phyloP scores from a whole-genome alignment of 2,888 invertebrate genomes.

The Lepetodrilus schrolli region DNA sequence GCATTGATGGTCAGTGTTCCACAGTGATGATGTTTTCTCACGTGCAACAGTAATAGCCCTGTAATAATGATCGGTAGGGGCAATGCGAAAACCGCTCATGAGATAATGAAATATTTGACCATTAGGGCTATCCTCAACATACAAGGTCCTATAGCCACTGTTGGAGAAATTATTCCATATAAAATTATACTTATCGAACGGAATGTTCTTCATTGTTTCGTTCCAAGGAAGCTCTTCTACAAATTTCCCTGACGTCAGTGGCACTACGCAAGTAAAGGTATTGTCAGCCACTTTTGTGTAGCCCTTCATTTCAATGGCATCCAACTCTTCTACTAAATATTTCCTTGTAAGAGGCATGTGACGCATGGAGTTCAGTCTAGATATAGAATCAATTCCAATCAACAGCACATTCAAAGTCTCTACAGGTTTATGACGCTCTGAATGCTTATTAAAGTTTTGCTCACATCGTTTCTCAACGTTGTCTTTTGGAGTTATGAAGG shows the following conservation, averaged over 20 bases:
- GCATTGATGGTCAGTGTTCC: slow-evolving; percentile 75
- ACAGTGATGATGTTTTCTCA: slow-evolving; percentile 50
- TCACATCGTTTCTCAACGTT: not conserved
- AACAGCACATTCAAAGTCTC: slow-evolving; percentile 81
- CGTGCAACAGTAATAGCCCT: slow-evolving; percentile 82
- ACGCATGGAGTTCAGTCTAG: slow-evolving; percentile 87
- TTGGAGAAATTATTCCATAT: slow-evolving; percentile 87
- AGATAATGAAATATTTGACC: slow-evolving; percentile 87
- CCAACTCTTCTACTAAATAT: slow-evolving; percentile 80
- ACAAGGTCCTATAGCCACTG: slow-evolving; percentile 84
- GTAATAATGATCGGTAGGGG: slow-evolving; percentile 89
- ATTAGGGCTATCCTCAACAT: slow-evolving; percentile 86
- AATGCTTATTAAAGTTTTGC: not conserved
- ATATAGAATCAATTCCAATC: slow-evolving; percentile 88
- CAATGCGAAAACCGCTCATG: slow-evolving; percentile 82
- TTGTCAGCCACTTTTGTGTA: slow-evolving; percentile 96
- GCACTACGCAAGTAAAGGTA: slow-evolving; percentile 90
- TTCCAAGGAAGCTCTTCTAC: slow-evolving; percentile 34
- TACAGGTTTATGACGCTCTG: not conserved
- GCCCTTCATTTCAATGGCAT: slow-evolving; percentile 87
- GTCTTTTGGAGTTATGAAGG: slow-evolving; percentile 36
- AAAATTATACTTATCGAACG: slow-evolving; percentile 79
- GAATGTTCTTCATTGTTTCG: slow-evolving; percentile 2
- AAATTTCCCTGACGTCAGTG: slow-evolving; percentile 79
- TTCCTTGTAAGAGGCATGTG: slow-evolving; percentile 83